These are phyloP conservation scores for Glossophaga mutica DNA, from an alignment of 2,797 vertebrate genomes.

Conservation along the genomic window DNA sequence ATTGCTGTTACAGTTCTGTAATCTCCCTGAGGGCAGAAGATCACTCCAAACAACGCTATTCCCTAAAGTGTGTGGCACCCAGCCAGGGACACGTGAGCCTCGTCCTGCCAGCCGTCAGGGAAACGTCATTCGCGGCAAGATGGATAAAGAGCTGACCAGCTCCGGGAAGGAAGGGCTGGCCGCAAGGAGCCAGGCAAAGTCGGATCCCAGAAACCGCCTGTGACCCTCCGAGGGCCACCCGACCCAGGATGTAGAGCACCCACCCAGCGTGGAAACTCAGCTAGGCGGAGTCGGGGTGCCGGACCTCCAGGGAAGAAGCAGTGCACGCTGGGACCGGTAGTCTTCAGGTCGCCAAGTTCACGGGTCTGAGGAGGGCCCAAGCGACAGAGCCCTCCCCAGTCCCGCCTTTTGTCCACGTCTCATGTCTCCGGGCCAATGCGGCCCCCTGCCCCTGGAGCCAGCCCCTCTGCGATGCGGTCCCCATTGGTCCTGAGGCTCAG, in stretches of 20 bases:
- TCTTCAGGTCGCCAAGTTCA: not conserved
- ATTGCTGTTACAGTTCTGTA: not conserved
- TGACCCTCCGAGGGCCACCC: not conserved
- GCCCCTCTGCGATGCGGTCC: not conserved
- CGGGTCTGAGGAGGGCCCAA: not conserved
- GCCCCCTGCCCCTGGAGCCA: not conserved
- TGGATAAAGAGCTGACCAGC: not conserved
- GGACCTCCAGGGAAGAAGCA: not conserved
- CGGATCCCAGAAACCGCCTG: not conserved
- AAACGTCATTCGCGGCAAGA: not conserved
- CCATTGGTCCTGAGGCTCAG: slow-evolving; percentile 50
- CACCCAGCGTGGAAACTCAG: not conserved
- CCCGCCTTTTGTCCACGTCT: slow-evolving; percentile 75
- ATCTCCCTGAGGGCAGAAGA: not conserved
- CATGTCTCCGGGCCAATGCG: not conserved
- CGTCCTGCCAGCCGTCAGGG: not conserved
- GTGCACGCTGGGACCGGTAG: slow-evolving; percentile 59
- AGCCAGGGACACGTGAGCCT: not conserved
- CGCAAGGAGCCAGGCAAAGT: rapidly evolving
- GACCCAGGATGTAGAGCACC: slow-evolving; percentile 26
- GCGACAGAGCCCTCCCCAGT: not conserved
- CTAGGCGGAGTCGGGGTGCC: not conserved
- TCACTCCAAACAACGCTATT: not conserved
- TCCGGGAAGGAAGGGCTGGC: rapidly evolving
- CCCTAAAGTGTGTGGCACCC: not conserved